phyloP scores from a whole-genome alignment of 2,888 invertebrate genomes.

The Plutella xylostella region DNA sequence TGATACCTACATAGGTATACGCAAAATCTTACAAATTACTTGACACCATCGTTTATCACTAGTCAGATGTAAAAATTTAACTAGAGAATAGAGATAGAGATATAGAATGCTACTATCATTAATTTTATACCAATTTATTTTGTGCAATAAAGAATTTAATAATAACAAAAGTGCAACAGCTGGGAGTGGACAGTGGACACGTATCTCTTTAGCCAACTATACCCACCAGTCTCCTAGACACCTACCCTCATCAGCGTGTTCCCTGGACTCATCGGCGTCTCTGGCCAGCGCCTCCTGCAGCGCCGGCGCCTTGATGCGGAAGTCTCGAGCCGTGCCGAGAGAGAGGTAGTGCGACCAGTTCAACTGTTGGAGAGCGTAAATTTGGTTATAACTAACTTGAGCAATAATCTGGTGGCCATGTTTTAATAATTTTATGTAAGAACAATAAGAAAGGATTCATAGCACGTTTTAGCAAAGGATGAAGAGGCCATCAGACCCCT shows the following conservation, averaged over 20 bases:
- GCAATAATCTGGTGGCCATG: no score
- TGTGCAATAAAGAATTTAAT: no score
- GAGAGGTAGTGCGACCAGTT: conserved; percentile 70
- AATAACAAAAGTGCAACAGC: no score
- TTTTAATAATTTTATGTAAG: no score
- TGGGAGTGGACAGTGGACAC: no score
- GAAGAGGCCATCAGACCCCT: no score
- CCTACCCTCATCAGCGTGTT: conserved; percentile 15
- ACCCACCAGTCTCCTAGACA: background rate
- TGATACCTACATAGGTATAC: background rate
- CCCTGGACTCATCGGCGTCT: conserved; percentile 23
- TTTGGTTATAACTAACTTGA: no score
- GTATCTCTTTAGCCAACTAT: no score
- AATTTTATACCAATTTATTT: background rate
- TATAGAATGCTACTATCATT: background rate
- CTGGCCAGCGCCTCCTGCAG: conserved; percentile 59
- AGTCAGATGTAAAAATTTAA: background rate
- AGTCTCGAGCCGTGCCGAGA: conserved; percentile 74
- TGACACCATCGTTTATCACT: background rate
- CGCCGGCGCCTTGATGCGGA: conserved; percentile 66
- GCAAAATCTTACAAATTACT: background rate
- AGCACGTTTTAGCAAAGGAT: no score
- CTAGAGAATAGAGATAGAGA: background rate
- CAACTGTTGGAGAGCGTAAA: no score
- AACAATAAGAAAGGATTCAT: no score